Evolutionary conservation across 2,113 vertebrate species (phyloP), one percentile per base, ranked within the genome.

Genomic region (Centrocercus urophasianus): DNA sequence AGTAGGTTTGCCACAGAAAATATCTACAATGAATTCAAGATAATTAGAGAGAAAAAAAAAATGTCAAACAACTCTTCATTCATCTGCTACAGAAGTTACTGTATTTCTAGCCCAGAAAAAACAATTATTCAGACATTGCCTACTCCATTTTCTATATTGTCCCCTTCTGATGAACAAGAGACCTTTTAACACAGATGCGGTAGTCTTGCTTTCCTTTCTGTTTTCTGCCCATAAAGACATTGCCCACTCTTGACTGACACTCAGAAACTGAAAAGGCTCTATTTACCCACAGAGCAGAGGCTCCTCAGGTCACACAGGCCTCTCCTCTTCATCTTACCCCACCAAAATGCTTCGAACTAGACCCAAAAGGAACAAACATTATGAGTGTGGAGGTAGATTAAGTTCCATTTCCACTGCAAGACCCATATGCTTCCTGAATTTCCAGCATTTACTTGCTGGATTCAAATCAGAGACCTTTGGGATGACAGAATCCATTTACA

Each of bases 1-100:
- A 86, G 94, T 96, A 95, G 67, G 76, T 82, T 96, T 82, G 67
- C 60, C 90, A 89, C 86, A 95, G 94, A 95, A 96, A 96, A 72
- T 50, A 93, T 80, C 77, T 77, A 95, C 84, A 96, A 96, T 93
- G 86, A 95, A 95, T 78, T 93, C 81, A 65, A 93, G 79, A 92
- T 95, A 93, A 96, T 91, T 95, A 93, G 48, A 52, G 71, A 50
- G 56, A 22, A 0, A 2, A 45, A 45, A 93, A 78, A 92, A 87
- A 66, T 43, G 8, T 92, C 83, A 90, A 97, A 93, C 73, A 95
- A 81, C 28, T 63, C 78, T 66, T 94, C 66, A 88, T 93, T 94
- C 85, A 95, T 81, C 67, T 92, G 28, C 63, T 77, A 34, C 75
- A 94, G 63, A 95, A 92, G 47, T 70, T 93, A 74, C 63, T 64